Percentiles rank a stretch among this genome's conserved stretches.
These are phyloP conservation scores for Apomyelois bistriatella DNA, from an alignment of 2,888 invertebrate genomes.

Conservation along the genomic window DNA sequence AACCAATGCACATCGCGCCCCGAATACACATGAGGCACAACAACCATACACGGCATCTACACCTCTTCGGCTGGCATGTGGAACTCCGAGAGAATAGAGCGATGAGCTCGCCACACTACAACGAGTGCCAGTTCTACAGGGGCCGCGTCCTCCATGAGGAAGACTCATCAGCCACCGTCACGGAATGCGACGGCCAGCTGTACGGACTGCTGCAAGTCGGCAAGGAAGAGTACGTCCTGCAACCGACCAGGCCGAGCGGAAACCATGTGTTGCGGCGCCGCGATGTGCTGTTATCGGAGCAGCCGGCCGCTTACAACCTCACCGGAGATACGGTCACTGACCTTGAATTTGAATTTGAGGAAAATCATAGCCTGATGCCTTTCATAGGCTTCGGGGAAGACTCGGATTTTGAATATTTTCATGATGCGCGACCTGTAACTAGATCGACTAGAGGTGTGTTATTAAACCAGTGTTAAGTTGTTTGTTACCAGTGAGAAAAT, in stretches of 20 bases:
- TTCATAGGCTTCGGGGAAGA: constrained; percentile 50
- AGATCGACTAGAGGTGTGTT: constrained; percentile 68
- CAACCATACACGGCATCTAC: constrained; percentile 43
- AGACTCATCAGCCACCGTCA: constrained; percentile 70
- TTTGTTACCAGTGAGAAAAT: constrained; percentile 15
- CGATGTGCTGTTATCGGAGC: constrained; percentile 57
- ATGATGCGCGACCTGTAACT: constrained; percentile 50
- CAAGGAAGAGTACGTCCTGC: constrained; percentile 67
- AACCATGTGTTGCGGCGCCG: constrained; percentile 61
- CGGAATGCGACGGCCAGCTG: constrained; percentile 74
- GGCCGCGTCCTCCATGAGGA: constrained; percentile 58
- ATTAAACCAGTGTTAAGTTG: constrained; percentile 16
- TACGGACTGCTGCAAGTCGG: constrained; percentile 74
- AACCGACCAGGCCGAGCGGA: constrained; percentile 53
- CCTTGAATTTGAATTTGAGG: constrained; percentile 65
- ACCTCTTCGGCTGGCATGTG: constrained; percentile 63
- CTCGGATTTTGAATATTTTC: constrained; percentile 54
- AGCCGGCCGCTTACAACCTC: constrained; percentile 56
- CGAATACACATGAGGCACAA: constrained; percentile 36
- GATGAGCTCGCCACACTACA: constrained; percentile 65
- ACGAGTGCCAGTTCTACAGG: constrained; percentile 66
- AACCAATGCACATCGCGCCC: constrained; percentile 35
- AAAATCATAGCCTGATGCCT: constrained; percentile 46
- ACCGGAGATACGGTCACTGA: constrained; percentile 65
- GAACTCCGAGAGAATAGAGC: constrained; percentile 64